These are phyloP conservation scores for Amphipyra berbera DNA, from an alignment of 2,888 invertebrate species.

Conservation along the genomic window DNA sequence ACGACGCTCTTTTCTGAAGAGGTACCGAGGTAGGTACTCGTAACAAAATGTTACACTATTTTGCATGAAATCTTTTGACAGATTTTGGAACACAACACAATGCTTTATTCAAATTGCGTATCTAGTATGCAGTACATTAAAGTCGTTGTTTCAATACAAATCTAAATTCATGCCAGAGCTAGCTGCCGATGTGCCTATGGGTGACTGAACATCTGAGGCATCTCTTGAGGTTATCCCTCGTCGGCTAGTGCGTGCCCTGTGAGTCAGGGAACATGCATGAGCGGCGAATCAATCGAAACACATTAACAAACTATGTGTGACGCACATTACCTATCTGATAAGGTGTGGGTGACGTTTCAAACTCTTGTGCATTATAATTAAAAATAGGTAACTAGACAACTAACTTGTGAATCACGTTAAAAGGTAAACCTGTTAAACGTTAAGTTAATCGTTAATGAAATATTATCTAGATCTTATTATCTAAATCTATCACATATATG, in stretches of 20 bases:
- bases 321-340: constrained; percentile 15
- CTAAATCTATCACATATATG: too few species aligned
- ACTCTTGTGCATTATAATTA: constrained; percentile 17
- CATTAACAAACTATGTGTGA: constrained; percentile 1
- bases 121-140: too few species aligned
- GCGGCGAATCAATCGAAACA: constrained; percentile 17
- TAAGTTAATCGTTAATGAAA: too few species aligned
- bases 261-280: not conserved
- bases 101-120: too few species aligned
- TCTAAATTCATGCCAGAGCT: too few species aligned
- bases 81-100: too few species aligned
- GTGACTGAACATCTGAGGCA: constrained; percentile 14
- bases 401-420: constrained; percentile 12
- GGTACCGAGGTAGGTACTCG: too few species aligned
- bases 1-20: too few species aligned
- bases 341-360: constrained; percentile 5
- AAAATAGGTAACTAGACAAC: constrained; percentile 8
- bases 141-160: too few species aligned
- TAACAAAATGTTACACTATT: too few species aligned
- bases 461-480: constrained; percentile 40
- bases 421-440: constrained; percentile 2
- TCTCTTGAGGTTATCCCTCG: not conserved
- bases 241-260: not conserved
- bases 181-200: not conserved
- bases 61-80: too few species aligned